Evolutionary conservation across 1,140 invertebrate species (phyloP).

Genomic region (Sitophilus oryzae): DNA sequence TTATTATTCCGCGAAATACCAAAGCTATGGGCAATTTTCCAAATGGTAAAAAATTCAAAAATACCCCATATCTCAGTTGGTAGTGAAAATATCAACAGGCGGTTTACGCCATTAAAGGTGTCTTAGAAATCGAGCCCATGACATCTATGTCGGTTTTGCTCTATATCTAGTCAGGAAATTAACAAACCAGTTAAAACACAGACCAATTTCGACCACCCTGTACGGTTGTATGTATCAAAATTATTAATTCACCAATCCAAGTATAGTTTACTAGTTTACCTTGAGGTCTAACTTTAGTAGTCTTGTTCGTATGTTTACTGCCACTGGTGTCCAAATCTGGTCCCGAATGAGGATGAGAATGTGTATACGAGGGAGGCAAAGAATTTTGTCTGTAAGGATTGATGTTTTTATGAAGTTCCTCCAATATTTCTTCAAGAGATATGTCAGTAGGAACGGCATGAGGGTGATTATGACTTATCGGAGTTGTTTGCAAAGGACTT

Average conservation of each 20-base stretch:
- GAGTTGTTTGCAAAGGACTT: constrained; percentile 3
- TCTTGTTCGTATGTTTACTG: constrained; percentile 5
- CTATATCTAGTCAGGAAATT: no score
- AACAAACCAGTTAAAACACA: no score
- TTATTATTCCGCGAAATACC: no score
- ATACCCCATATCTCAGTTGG: no score
- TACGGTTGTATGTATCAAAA: not conserved
- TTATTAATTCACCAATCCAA: not conserved
- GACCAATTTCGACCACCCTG: no score
- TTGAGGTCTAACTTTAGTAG: not conserved
- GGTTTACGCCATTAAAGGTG: no score
- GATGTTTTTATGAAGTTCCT: constrained; percentile 38
- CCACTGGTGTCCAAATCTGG: not conserved
- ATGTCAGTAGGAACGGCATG: constrained; percentile 26
- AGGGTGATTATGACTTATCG: not conserved
- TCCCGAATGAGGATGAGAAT: not conserved
- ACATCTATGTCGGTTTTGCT: no score
- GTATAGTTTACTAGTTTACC: not conserved
- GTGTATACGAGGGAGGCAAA: constrained; percentile 16
- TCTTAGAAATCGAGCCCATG: no score
- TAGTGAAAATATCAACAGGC: no score
- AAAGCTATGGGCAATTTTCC: no score
- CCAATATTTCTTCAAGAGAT: constrained; percentile 37
- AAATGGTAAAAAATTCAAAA: no score
- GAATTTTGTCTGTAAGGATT: constrained; percentile 15